Evolutionary conservation across 2,888 invertebrate species (phyloP).

Genomic region (Trachelus stipa): DNA sequence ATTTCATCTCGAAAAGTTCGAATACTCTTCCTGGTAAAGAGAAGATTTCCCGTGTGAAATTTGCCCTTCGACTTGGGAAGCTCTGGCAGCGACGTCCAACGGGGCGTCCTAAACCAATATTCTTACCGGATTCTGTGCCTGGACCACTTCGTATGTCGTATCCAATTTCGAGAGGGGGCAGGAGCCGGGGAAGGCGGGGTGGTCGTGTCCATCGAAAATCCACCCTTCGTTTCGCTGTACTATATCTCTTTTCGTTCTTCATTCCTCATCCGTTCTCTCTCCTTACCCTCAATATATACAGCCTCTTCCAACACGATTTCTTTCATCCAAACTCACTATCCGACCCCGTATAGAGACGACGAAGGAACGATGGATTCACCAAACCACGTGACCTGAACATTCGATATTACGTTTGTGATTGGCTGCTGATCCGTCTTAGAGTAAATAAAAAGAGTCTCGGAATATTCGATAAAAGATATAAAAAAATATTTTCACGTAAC

Average conservation of each 20-base stretch:
- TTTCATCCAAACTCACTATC: neutral
- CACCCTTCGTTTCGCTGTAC: neutral
- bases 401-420: conserved; percentile 29
- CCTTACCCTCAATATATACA: neutral
- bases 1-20: neutral
- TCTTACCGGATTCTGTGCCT: conserved; percentile 27
- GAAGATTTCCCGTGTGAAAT: conserved; percentile 35
- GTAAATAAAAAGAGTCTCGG: neutral
- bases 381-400: conserved; percentile 22
- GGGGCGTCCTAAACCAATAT: conserved; percentile 43
- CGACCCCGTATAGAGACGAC: neutral
- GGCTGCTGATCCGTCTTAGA: conserved; percentile 9
- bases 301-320: neutral
- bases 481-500: neutral
- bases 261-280: conserved; percentile 3
- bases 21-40: conserved; percentile 21
- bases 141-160: conserved; percentile 18
- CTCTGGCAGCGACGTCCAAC: conserved; percentile 25
- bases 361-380: neutral
- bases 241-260: conserved; percentile 13
- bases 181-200: neutral
- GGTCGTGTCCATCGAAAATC: neutral
- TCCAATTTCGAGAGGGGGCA: conserved; percentile 25
- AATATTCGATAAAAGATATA: neutral
- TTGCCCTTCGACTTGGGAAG: conserved; percentile 24